Evolutionary conservation across 2,113 vertebrate genomes (phyloP), one percentile per base, ranked within the genome.

Genomic region (Ancistrus triradiatus): DNA sequence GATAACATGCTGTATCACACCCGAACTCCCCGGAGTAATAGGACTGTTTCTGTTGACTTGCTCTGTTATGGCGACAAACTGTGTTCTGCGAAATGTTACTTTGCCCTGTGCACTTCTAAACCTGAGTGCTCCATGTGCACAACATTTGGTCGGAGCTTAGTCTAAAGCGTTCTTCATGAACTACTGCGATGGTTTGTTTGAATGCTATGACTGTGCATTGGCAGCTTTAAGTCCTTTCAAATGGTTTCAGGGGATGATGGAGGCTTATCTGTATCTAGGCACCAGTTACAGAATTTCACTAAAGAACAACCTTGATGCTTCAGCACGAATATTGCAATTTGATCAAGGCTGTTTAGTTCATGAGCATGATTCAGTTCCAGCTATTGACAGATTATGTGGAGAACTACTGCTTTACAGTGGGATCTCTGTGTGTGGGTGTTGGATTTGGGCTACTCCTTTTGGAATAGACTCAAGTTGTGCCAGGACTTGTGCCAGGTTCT

Each of bases 1-100:
- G 44, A 49, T 63, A 68, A 78, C 60, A 62, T 76, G 81, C 79
- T 86, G 80, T 69, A 63, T 52, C 13, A 35, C 25, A 44, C 43
- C 28, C 42, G 15, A 59, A 50, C 13, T 40, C 64, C 59, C 64
- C 44, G 13, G 53, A 66, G 63, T 57, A 49, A 61, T 43, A 13
- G 22, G 13, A 62, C 15, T 24, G 51, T 69, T 48, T 69, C 51
- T 69, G 67, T 66, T 66, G 53, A 59, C 33, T 59, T 22, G 40
- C 42, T 66, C 33, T 66, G 64, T 66, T 59, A 59, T 66, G 64
- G 64, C n/a, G 64, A 66, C 64, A 66, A 58, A 40, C 33, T 42
- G 46, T 40, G 21, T 37, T 57, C 13, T 1, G 24, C 17, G 33
- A 57, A 59, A 40, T 66, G 64, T 25, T 58, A 42, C 51, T 38